A percentile compares a stretch with the other conserved stretches of the same genome.
phyloP scores from a whole-genome alignment of 2,797 vertebrate species.

The Urocyon cinereoargenteus region DNA sequence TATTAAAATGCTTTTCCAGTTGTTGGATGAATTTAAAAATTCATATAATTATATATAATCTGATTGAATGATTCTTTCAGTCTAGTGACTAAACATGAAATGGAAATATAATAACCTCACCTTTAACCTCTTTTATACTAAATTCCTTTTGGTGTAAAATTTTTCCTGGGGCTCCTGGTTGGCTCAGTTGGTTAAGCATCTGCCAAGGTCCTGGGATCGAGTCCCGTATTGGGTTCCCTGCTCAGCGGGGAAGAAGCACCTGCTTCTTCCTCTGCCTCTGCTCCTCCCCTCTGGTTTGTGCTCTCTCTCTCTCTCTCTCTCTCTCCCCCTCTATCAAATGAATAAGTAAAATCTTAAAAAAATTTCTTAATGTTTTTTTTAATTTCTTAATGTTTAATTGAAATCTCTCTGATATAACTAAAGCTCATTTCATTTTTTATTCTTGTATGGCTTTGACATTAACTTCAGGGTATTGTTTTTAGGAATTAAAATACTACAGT shows the following conservation, averaged over 20 bases:
- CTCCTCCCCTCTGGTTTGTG: too few relatives aligned
- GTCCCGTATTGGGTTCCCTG: too few relatives aligned
- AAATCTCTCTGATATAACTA: not conserved
- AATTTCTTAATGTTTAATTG: not conserved
- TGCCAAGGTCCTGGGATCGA: too few relatives aligned
- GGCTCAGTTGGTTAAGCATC: too few relatives aligned
- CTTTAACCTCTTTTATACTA: not conserved
- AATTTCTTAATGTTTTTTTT: not conserved
- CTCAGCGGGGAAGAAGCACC: too few relatives aligned
- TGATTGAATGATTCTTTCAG: not conserved
- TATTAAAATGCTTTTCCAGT: not conserved
- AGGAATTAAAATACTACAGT: not conserved
- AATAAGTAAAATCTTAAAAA: too few relatives aligned
- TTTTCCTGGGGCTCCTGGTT: not conserved
- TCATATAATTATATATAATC: not conserved
- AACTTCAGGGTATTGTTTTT: not conserved
- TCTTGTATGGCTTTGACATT: not conserved
- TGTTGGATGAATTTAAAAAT: not conserved
- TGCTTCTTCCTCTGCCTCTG: too few relatives aligned
- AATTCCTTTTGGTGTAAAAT: not conserved
- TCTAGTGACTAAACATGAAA: not conserved
- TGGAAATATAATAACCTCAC: not conserved
- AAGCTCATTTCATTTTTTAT: not conserved
- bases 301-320: too few relatives aligned
- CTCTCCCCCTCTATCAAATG: too few relatives aligned